Evolutionary conservation across 2,113 vertebrate species (phyloP), one percentile per base, ranked within the genome.

Genomic region (Trinectes maculatus): DNA sequence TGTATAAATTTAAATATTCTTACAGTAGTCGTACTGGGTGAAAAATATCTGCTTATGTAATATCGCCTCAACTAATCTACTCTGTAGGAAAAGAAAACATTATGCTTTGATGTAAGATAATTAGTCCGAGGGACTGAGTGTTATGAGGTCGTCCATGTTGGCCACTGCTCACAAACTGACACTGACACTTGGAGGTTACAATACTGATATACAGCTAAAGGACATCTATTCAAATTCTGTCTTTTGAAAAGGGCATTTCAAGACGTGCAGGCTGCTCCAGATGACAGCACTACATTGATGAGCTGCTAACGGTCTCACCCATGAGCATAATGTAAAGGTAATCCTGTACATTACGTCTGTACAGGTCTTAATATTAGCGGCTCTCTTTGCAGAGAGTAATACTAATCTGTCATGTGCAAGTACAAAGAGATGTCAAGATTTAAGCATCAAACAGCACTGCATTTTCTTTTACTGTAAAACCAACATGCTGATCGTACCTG

Each of bases 231-330:
- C 12, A 8, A 6, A 21, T 39, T 4, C 6, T 63, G 44, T 22
- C 4, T 51, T 49, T 46, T 52, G 43, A 64, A 36, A 18, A 31
- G 19, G 25, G 47, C 5, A 12, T 42, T 19, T 36, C 37, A 3
- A 29, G n/a, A 12, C 11, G 22, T 16, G 13, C 4, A n/a, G 15
- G 26, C 44, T 49, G 39, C 31, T 66, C 13, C 46, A 5, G 29
- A 43, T 62, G 43, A 54, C 13, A 33, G 15, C 25, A 5, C 6
- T 8, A 16, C 12, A 53, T 52, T 63, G 58, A 66, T 69, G 43
- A 82, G 61, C 16, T 39, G 44, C n/a, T 24, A 5, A 40, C 16
- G 37, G n/a, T 60, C 26, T 56, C 54, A 46, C 6, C n/a, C n/a
- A n/a, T n/a, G n/a, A n/a, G n/a, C n/a, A n/a, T n/a, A n/a, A n/a